A percentile compares a stretch with the other conserved stretches of the same genome.
phyloP scores from a whole-genome alignment of 1,140 invertebrate genomes.

The Sweltsa coloradensis region DNA sequence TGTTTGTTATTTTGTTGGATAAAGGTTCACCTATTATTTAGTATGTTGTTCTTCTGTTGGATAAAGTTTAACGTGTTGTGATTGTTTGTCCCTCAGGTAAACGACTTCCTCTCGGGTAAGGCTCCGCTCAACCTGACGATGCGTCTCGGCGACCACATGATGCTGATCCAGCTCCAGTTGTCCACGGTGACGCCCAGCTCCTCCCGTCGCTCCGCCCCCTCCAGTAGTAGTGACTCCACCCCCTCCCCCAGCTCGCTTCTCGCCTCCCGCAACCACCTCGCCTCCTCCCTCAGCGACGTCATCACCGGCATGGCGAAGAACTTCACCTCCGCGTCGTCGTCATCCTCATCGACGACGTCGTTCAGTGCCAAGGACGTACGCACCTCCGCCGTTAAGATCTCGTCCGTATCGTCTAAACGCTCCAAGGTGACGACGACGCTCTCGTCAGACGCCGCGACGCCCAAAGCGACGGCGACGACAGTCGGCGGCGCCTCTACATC shows the following conservation, averaged over 20 bases:
- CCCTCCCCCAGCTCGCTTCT: constrained; percentile 4
- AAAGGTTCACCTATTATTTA: no score
- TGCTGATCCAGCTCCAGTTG: constrained; percentile 88
- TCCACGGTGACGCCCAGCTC: constrained; percentile 56
- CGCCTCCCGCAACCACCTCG: constrained; percentile 14
- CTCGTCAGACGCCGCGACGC: no score
- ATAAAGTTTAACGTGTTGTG: constrained; percentile 1
- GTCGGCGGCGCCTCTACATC: neutral
- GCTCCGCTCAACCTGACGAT: constrained; percentile 88
- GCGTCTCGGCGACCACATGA: constrained; percentile 91
- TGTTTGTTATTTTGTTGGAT: no score
- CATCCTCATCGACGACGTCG: constrained; percentile 22
- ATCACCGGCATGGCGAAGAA: constrained; percentile 3
- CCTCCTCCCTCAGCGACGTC: constrained; percentile 7
- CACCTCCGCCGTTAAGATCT: no score
- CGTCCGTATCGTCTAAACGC: no score
- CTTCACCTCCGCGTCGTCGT: constrained; percentile 9
- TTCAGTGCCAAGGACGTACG: no score
- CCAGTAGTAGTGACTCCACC: constrained; percentile 9
- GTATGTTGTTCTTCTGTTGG: no score
- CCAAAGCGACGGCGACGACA: no score
- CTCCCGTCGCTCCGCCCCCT: constrained; percentile 10
- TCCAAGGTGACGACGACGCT: no score
- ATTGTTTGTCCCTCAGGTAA: constrained; percentile 48
- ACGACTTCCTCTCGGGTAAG: constrained; percentile 87